phyloP scores from a whole-genome alignment of 2,113 vertebrate species.

The Turdus rufiventris region DNA sequence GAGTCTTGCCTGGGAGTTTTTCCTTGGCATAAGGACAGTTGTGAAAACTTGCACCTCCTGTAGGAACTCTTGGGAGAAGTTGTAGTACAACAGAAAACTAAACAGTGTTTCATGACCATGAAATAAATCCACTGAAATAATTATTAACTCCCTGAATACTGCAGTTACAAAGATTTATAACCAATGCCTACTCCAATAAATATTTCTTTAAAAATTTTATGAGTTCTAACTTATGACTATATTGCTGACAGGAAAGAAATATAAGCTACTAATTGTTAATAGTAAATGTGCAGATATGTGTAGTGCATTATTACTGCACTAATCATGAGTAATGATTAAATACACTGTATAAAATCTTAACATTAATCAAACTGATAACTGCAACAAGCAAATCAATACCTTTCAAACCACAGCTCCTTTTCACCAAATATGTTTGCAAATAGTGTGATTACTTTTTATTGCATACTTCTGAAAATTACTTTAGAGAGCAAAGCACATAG shows the following conservation, averaged over 20 bases:
- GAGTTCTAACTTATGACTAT: slow-evolving; percentile 6
- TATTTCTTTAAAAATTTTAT: slow-evolving; percentile 19
- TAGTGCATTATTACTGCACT: not conserved
- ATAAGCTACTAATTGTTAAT: slow-evolving; percentile 17
- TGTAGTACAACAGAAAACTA: not conserved
- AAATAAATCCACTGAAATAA: slow-evolving; percentile 2
- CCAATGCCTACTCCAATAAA: slow-evolving; percentile 22
- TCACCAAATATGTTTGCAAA: slow-evolving; percentile 54
- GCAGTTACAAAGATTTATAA: slow-evolving; percentile 39
- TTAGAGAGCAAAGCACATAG: slow-evolving; percentile 20
- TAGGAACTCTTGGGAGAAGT: not conserved
- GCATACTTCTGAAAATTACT: slow-evolving; percentile 53
- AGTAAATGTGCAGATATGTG: not conserved
- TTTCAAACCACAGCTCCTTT: slow-evolving; percentile 48
- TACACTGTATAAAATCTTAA: slow-evolving; percentile 57
- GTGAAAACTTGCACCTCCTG: not conserved
- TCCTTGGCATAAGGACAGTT: not conserved
- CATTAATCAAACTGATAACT: slow-evolving; percentile 69
- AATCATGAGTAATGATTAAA: slow-evolving; percentile 55
- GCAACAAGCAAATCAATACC: slow-evolving; percentile 63
- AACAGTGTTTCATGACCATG: not conserved
- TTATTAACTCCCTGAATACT: slow-evolving; percentile 4
- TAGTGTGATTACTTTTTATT: slow-evolving; percentile 41
- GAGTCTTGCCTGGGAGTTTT: not conserved
- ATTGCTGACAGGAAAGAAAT: slow-evolving; percentile 8